These are phyloP conservation scores for Odontophorus gujanensis DNA, from an alignment of 2,113 vertebrate genomes.

Conservation along the genomic window DNA sequence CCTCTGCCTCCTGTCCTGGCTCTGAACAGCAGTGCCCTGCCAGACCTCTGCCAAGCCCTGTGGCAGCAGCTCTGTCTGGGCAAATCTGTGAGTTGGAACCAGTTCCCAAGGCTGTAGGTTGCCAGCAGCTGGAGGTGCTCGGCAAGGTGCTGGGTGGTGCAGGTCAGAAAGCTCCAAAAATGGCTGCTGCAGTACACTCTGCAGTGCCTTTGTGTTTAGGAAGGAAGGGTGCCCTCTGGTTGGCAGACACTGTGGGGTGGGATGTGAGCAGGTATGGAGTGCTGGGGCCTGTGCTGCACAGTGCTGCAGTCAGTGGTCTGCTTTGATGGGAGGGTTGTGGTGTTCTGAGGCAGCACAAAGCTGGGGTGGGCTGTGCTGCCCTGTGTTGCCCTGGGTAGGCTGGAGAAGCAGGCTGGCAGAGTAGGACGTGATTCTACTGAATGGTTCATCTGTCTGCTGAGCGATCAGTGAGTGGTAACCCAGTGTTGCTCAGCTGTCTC, in stretches of 20 bases:
- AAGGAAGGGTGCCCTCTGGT: background rate
- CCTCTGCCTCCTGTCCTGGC: background rate
- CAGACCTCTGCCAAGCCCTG: background rate
- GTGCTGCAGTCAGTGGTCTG: background rate
- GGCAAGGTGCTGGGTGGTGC: too few relatives aligned
- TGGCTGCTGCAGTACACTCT: background rate
- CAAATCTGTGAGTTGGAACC: background rate
- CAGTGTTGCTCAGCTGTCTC: background rate
- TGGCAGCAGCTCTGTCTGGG: background rate
- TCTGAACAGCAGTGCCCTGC: background rate
- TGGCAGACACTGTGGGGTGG: background rate
- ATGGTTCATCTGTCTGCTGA: background rate
- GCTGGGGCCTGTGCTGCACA: background rate
- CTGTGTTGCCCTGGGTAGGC: background rate
- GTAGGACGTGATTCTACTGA: background rate
- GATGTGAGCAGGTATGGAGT: background rate
- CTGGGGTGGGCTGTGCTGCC: background rate
- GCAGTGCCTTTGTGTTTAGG: background rate
- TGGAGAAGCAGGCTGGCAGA: background rate
- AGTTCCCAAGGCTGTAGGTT: background rate
- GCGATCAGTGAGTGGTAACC: accelerated
- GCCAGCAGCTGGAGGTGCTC: background rate
- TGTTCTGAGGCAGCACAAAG: background rate
- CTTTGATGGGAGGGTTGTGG: background rate
- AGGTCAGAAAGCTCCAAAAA: background rate